phyloP scores from a whole-genome alignment of 2,888 invertebrate genomes.

The Acleris sparsana region DNA sequence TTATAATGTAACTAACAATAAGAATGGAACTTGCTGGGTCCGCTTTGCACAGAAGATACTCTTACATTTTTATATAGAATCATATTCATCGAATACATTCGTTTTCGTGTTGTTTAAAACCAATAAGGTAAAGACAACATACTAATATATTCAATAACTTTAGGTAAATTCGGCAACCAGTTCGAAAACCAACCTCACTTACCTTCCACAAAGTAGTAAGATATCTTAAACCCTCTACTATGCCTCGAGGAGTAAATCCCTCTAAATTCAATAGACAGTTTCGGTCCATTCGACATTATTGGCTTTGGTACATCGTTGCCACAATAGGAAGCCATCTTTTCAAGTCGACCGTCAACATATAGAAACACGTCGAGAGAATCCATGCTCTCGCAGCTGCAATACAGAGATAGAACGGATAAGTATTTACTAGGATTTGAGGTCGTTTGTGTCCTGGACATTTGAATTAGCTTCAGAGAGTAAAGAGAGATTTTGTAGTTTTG shows the following conservation, averaged over 20 bases:
- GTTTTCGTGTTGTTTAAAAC: too few species aligned
- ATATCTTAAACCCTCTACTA: conserved; percentile 93
- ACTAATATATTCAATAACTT: too few species aligned
- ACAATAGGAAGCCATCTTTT: conserved; percentile 95
- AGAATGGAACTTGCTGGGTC: too few species aligned
- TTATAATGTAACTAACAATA: too few species aligned
- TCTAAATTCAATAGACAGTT: conserved; percentile 92
- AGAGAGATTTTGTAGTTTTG: conserved; percentile 19
- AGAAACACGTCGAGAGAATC: conserved; percentile 92
- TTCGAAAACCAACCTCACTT: conserved; percentile 60
- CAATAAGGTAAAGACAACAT: too few species aligned
- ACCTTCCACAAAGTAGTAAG: conserved; percentile 95
- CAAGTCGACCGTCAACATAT: conserved; percentile 91
- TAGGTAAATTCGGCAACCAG: background rate
- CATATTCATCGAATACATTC: too few species aligned
- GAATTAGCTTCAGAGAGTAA: conserved; percentile 23
- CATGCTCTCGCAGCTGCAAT: conserved; percentile 89
- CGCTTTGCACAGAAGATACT: too few species aligned
- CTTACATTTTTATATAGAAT: too few species aligned
- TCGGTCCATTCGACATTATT: conserved; percentile 96
- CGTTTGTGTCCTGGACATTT: conserved; percentile 31
- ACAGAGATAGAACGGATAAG: conserved; percentile 49
- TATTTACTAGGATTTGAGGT: conserved; percentile 35
- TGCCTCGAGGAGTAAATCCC: conserved; percentile 89
- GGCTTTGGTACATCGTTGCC: conserved; percentile 92